Evolutionary conservation across 2,113 vertebrate species (phyloP), one percentile per base, ranked within the genome.

Genomic region (Labeo rohita): DNA sequence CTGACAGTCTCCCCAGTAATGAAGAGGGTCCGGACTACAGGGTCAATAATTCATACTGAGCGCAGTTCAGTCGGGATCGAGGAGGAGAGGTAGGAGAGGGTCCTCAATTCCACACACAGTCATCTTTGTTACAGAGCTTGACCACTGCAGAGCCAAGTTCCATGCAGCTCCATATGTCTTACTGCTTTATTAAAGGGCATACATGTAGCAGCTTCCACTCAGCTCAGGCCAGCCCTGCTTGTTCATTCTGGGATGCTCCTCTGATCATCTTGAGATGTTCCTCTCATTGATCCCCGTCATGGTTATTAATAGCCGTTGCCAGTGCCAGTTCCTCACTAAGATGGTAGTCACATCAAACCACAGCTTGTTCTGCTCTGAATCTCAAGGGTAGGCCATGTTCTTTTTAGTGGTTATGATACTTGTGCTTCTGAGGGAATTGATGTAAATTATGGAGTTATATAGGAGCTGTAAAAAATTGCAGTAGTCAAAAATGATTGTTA

Each of bases 41-140:
- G 93, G 93, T 95, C 93, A 95, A 95, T 95, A 95, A 95, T 95
- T 95, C 92, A 95, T 95, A 90, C 61, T 65, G 78, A 92, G 92
- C 84, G 61, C 72, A 86, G 86, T 81, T 93, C 93, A 91, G 90
- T 91, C 90, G 92, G 92, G 94, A 93, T 90, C 88, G 89, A 87
- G 79, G 8, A 76, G 49, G 54, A 80, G 80, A 85, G 84, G 81
- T 76, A 86, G 86, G 82, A 88, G 76, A 88, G 80, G 76, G 80
- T 86, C 78, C 80, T 88, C 28, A 13, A 47, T 72, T 84, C 43
- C 75, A 84, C 84, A 81, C 59, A 84, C 84, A 88, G 84, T 86
- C 50, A 89, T 86, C 77, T 89, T 86, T 84, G 80, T 87, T 45
- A 23, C 81, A 73, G 85, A 84, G 85, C 72, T 85, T 85, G 87